Percentiles rank a stretch among this genome's conserved stretches.
These are phyloP conservation scores for Hesperia comma DNA, from an alignment of 2,888 invertebrate genomes.

Conservation along the genomic window DNA sequence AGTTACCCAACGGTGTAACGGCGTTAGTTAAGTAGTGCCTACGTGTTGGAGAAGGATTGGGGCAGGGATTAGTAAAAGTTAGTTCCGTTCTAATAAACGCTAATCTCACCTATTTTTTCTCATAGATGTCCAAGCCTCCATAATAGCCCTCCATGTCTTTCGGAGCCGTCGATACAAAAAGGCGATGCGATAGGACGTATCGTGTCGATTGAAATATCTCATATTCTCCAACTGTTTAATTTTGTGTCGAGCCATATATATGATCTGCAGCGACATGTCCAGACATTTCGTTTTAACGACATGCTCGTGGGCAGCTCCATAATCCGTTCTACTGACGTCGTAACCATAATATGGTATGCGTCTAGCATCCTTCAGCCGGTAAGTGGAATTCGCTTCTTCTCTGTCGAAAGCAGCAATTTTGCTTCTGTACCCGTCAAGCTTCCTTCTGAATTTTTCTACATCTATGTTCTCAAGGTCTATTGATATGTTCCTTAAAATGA, in stretches of 20 bases:
- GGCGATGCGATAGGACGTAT: conserved; percentile 54
- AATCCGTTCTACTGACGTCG: background rate
- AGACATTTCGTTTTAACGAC: conserved; percentile 40
- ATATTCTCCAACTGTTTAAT: conserved; percentile 47
- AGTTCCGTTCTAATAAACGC: background rate
- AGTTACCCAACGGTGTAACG: no score
- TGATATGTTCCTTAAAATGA: conserved; percentile 41
- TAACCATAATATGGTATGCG: conserved; percentile 26
- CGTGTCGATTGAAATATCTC: conserved; percentile 47
- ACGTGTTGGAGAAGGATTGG: no score
- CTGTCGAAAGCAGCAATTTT: background rate
- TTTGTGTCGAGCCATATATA: conserved; percentile 56
- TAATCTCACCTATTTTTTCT: conserved; percentile 10
- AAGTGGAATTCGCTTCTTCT: background rate
- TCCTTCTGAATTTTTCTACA: conserved; percentile 37
- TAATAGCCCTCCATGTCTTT: conserved; percentile 43
- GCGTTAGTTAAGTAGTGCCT: no score
- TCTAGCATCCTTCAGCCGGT: conserved; percentile 37
- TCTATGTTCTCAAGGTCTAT: conserved; percentile 44
- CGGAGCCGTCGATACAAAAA: conserved; percentile 47
- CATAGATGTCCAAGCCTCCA: conserved; percentile 44
- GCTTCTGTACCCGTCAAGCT: conserved; percentile 31
- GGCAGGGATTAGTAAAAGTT: background rate
- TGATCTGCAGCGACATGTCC: conserved; percentile 52
- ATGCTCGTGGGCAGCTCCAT: background rate